phyloP scores from a whole-genome alignment of 2,797 vertebrate genomes.

The Bryconaethiops microstoma region DNA sequence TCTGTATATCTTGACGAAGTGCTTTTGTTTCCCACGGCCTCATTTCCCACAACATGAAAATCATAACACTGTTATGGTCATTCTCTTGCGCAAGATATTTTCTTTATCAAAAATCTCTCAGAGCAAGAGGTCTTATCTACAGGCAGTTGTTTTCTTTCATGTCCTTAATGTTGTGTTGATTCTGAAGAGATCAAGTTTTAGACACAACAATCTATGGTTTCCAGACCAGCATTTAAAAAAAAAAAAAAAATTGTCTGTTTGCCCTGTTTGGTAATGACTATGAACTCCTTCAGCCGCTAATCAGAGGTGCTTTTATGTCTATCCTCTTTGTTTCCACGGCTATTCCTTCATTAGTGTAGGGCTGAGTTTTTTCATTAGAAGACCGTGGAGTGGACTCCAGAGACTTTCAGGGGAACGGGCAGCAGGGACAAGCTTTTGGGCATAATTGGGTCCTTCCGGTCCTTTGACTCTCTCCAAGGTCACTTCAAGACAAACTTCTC shows the following conservation, averaged over 20 bases:
- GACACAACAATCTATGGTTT: constrained; percentile 4
- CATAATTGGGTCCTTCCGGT: constrained; percentile 78
- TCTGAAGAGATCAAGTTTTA: neutral
- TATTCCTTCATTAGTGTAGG: constrained; percentile 69
- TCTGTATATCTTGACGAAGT: neutral
- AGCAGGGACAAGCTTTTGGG: constrained; percentile 59
- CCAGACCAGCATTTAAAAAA: neutral
- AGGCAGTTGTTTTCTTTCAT: constrained; percentile 4
- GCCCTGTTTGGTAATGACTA: neutral
- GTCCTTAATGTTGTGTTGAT: neutral
- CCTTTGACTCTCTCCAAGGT: constrained; percentile 74
- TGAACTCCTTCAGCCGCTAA: neutral
- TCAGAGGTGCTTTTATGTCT: constrained; percentile 7
- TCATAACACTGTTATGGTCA: neutral
- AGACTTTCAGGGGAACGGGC: constrained; percentile 52
- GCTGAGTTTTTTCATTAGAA: constrained; percentile 75
- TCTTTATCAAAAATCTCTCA: neutral
- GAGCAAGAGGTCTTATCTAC: constrained; percentile 5
- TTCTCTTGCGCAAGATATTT: neutral
- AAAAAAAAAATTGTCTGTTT: neutral
- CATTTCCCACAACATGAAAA: constrained; percentile 16
- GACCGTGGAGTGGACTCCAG: constrained; percentile 60
- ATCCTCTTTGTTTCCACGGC: constrained; percentile 55
- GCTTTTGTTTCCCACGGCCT: neutral
- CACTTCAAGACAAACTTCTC: constrained; percentile 67